Conservation (phyloP, 2,888 invertebrate genomes). For the Epinotia ramella region DNA sequence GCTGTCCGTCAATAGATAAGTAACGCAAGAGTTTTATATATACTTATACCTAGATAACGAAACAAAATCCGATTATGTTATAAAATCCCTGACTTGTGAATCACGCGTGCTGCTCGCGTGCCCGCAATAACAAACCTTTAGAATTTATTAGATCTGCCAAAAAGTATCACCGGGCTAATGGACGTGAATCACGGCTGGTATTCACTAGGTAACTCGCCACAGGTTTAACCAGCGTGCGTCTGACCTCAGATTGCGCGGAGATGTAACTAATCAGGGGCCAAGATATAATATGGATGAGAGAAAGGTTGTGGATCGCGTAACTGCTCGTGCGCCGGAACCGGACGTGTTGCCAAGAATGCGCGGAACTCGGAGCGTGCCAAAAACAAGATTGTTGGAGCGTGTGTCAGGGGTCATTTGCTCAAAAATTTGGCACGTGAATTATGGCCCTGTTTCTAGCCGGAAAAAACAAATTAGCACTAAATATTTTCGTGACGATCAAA, state of each 20-base stretch:
- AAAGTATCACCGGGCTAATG: constrained; percentile 28
- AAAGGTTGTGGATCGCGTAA: not conserved
- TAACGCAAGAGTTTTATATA: too few species aligned
- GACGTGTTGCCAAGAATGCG: constrained; percentile 31
- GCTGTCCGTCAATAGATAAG: too few species aligned
- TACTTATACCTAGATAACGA: too few species aligned
- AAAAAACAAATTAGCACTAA: constrained; percentile 2
- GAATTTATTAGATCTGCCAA: constrained; percentile 22
- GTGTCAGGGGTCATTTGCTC: constrained; percentile 26
- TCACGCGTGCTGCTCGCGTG: constrained; percentile 17
- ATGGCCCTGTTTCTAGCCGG: not conserved
- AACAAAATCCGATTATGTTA: constrained; percentile 12
- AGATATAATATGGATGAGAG: constrained; percentile 4
- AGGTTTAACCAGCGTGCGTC: not conserved
- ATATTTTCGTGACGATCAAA: not conserved
- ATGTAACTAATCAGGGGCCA: not conserved
- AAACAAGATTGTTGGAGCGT: constrained; percentile 8
- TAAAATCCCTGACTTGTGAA: constrained; percentile 18
- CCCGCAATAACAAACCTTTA: constrained; percentile 24
- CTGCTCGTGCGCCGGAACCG: constrained; percentile 18
- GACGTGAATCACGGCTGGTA: constrained; percentile 12
- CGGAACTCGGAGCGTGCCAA: constrained; percentile 25
- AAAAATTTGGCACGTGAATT: constrained; percentile 18
- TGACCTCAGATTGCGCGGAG: not conserved
- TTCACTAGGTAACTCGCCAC: not conserved